These are phyloP conservation scores for Invenusta paracnida DNA, from an alignment of 2,888 invertebrate species.

Conservation along the genomic window DNA sequence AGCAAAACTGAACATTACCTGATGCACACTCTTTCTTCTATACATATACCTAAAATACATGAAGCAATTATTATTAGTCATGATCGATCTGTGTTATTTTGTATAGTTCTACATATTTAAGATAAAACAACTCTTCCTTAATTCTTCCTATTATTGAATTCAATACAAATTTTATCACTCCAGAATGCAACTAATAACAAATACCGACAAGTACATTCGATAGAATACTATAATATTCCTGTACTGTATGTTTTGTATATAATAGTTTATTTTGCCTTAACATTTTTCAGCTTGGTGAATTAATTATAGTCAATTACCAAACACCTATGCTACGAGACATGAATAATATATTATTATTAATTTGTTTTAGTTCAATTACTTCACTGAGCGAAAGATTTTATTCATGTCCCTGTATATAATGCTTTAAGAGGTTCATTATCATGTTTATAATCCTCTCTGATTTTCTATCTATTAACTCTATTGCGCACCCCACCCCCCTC, in stretches of 20 bases:
- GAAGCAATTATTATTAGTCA: not conserved
- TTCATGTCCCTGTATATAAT: no score
- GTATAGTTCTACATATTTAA: no score
- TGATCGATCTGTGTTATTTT: constrained; percentile 12
- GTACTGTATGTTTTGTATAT: not conserved
- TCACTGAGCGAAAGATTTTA: no score
- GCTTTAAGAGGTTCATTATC: no score
- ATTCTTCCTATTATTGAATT: not conserved
- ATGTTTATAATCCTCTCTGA: no score
- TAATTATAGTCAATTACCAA: no score
- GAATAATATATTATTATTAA: no score
- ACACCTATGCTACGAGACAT: no score
- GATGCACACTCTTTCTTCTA: not conserved
- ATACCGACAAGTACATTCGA: not conserved
- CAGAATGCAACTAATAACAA: not conserved
- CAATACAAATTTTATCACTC: not conserved
- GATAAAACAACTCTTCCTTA: not conserved
- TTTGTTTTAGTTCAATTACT: no score
- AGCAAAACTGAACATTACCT: no score
- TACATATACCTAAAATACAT: not conserved
- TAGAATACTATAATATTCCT: not conserved
- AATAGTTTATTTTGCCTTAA: constrained; percentile 3
- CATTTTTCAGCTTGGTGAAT: constrained; percentile 1
- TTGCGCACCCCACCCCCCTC: no score
- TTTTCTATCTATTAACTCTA: no score